Base-by-base conservation (phyloP, 2,888 invertebrate species). In the Macaria liturata region DNA sequence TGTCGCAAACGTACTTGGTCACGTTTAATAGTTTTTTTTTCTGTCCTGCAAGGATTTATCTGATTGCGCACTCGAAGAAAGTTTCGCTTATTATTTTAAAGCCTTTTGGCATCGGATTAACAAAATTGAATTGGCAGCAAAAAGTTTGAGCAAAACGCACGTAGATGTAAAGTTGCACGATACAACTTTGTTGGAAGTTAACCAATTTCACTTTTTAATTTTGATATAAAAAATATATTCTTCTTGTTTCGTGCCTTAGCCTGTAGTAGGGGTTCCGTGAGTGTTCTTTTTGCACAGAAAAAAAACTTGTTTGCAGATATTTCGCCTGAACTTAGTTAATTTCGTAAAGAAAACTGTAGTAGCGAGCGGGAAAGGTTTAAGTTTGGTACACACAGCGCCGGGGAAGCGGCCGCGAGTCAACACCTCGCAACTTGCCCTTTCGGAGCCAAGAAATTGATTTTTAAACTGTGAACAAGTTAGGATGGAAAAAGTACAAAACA, bases 1-100 rank as follows among this genome's bases (percentile, higher is more conserved):
- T 82, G 84, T 86, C 82, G 80, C 82, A 81, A 84, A 83, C 78
- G 78, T 87, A 88, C 88, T 91, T 88, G 86, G 86, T 85, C 88
- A 89, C 90, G 86, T 90, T 85, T 82, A 82, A 81, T 83, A 83
- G 83, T 86, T 87, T 86, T 86, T 39, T 86, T 86, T 88, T 84
- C 82, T 80, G 72, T 76, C 76, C 76, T 72, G 71, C 66, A 69
- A 77, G 68, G 76, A 76, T 78, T 76, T 77, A 62, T 69, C 63
- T 59, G 62, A 65, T 58, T 48, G 56, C 53, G 57, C 55, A 53
- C 47, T 61, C 54, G 46, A 55, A 65, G 54, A 46, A 65, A 57
- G 54, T 59, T 51, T 61, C 44, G 31, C 40, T 49, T 46, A 55
- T 56, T 59, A 61, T 59, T 63, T 59, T 42, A 49, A 56, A 47